Percentiles rank a stretch among this genome's conserved stretches.
Evolutionary conservation across 2,888 invertebrate genomes (phyloP).

Genomic region (Temnothorax ravouxi): DNA sequence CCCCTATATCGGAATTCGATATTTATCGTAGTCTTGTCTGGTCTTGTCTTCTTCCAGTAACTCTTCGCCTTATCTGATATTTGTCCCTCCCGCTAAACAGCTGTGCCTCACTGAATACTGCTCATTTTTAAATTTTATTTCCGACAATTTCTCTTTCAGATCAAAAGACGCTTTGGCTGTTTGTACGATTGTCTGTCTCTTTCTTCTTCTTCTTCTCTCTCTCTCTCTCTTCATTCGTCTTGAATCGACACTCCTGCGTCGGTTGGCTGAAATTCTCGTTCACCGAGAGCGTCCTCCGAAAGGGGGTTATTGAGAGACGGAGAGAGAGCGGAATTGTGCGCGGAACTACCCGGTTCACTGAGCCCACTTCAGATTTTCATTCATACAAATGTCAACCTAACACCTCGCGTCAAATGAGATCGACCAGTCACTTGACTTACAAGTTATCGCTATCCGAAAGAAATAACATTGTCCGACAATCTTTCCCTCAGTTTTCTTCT

Average conservation of each 20-base stretch:
- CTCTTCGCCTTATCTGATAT: background rate
- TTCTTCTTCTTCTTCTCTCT: background rate
- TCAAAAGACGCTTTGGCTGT: background rate
- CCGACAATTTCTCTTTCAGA: background rate
- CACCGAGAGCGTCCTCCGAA: background rate
- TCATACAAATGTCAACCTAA: constrained; percentile 54
- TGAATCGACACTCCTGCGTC: constrained; percentile 15
- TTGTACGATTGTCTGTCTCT: background rate
- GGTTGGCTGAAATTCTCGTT: constrained; percentile 26
- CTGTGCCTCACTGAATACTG: background rate
- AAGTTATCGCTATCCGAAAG: constrained; percentile 18
- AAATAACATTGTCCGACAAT: constrained; percentile 34
- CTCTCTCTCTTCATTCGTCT: constrained; percentile 12
- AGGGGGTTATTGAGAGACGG: background rate
- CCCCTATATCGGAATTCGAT: constrained; percentile 30
- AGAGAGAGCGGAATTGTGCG: constrained; percentile 6
- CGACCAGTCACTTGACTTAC: background rate
- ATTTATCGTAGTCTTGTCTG: constrained; percentile 20
- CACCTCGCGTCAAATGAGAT: constrained; percentile 7
- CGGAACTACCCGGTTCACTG: constrained; percentile 35
- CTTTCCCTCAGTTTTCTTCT: constrained; percentile 18
- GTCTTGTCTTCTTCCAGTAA: background rate
- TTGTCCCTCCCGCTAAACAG: background rate
- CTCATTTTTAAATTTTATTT: background rate
- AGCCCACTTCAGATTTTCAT: constrained; percentile 62